These are phyloP conservation scores for Onchidella celtica DNA, from an alignment of 2,888 invertebrate species.

Conservation along the genomic window DNA sequence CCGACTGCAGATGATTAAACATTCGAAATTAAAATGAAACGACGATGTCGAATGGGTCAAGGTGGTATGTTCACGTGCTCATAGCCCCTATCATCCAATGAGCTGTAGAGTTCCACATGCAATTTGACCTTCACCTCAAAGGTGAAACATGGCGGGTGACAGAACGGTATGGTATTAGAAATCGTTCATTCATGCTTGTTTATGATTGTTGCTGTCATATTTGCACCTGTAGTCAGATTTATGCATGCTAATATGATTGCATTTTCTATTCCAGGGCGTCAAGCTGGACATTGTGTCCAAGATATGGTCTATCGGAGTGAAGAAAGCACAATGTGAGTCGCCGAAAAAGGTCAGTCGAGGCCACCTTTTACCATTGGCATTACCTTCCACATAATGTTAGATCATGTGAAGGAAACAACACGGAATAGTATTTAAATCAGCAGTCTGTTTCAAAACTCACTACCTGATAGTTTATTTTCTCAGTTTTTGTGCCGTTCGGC, in stretches of 20 bases:
- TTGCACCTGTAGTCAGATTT: neutral
- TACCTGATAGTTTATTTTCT: no score
- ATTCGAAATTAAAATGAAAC: no score
- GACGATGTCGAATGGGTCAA: no score
- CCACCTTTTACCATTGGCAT: slow-evolving; percentile 6
- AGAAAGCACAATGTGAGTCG: slow-evolving; percentile 66
- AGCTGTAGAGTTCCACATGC: neutral
- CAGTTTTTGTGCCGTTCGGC: no score
- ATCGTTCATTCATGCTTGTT: neutral
- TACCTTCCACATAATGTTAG: no score
- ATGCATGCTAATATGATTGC: neutral
- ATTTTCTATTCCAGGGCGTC: slow-evolving; percentile 57
- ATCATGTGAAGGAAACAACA: no score
- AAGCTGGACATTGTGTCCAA: slow-evolving; percentile 62
- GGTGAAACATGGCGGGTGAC: slow-evolving; percentile 60
- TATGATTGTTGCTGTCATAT: neutral
- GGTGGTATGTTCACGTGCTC: slow-evolving; percentile 22
- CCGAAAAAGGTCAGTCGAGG: slow-evolving; percentile 63
- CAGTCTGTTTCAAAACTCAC: no score
- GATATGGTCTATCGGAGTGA: slow-evolving; percentile 62
- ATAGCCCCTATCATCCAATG: slow-evolving; percentile 3
- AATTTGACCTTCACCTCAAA: slow-evolving; percentile 56
- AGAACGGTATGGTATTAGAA: slow-evolving; percentile 48
- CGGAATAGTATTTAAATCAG: no score
- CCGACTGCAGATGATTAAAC: no score